Evolutionary conservation across 2,888 invertebrate genomes (phyloP), one percentile per base, ranked within the genome.

Genomic region (Andricus quercusramuli): DNA sequence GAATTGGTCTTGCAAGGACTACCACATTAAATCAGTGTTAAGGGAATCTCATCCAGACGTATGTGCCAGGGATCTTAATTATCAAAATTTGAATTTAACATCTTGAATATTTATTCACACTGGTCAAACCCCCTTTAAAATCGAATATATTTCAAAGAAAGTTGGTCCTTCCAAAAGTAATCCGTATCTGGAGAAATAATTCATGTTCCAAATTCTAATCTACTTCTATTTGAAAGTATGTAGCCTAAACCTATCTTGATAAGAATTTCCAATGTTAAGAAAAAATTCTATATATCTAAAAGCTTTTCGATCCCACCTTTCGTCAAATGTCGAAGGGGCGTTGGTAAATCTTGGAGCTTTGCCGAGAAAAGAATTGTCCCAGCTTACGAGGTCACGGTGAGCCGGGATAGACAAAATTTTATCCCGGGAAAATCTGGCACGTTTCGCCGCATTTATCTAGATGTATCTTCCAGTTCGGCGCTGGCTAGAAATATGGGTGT

Each of bases 371-470:
- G 74, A 74, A 74, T 74, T 74, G 74, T 74, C 74, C 32, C n/a
- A 20, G 32, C 25, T 56, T 74, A 29, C 70, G 51, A 74, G 51
- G 74, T 74, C 32, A 32, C 29, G 25, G 32, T 74, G 56, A 32
- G 56, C 56, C 82, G 64, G 82, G 78, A 74, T 81, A 84, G 82
- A 86, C 86, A 83, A 88, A 86, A 89, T 77, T 87, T 88, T 85
- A 80, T 66, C 87, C 77, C 80, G 67, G 20, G 17, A 80, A 80
- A 80, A 79, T 81, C 77, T 84, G 87, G 89, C 91, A 91, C 91
- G 91, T 92, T 90, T 87, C 89, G 88, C 86, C 90, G 90, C 90
- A 90, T 91, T 91, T 91, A 92, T 91, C 91, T 91, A 89, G 91
- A 91, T 91, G 90, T 91, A 89, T 90, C 91, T 90, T 83, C 86